A percentile compares a stretch with the other conserved stretches of the same genome.
Conservation (phyloP, 2,113 vertebrate genomes). For the Sinocyclocheilus anshuiensis region DNA sequence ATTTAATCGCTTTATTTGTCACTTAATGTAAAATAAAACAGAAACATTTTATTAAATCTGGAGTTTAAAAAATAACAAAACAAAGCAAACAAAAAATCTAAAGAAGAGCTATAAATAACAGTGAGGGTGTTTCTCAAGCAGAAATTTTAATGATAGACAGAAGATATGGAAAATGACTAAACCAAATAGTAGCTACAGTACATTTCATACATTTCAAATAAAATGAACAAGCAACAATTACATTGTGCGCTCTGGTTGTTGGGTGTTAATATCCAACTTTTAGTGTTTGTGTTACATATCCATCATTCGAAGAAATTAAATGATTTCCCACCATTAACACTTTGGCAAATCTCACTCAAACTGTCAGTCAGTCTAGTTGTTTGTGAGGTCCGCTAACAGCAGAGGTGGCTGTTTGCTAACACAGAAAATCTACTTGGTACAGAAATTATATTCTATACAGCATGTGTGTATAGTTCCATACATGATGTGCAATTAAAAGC, state of each 20-base stretch:
- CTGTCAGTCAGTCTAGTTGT: not conserved
- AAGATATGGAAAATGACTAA: too few relatives aligned
- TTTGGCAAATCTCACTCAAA: not conserved
- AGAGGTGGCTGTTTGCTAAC: not conserved
- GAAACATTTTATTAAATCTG: slow-evolving; percentile 2
- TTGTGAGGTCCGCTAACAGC: not conserved
- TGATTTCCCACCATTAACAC: not conserved
- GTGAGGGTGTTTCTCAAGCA: not conserved
- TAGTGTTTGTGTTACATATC: not conserved
- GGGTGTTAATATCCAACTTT: not conserved
- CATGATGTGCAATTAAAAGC: not conserved
- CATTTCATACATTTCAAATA: not conserved
- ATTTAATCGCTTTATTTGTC: not conserved
- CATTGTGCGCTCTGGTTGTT: slow-evolving; percentile 5
- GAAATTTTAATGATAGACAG: not conserved
- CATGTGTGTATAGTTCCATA: not conserved
- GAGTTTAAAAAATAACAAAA: not conserved
- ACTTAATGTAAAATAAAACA: not conserved
- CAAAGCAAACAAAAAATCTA: not conserved
- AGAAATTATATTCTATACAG: not conserved
- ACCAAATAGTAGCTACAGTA: not conserved
- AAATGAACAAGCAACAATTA: not conserved
- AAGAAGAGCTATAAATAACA: not conserved
- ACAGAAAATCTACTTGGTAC: not conserved
- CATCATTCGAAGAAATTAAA: not conserved